Percentiles rank a stretch among this genome's conserved stretches.
Conservation (phyloP, 92 coral and sea anemone genomes). For the Diadumene lineata region DNA sequence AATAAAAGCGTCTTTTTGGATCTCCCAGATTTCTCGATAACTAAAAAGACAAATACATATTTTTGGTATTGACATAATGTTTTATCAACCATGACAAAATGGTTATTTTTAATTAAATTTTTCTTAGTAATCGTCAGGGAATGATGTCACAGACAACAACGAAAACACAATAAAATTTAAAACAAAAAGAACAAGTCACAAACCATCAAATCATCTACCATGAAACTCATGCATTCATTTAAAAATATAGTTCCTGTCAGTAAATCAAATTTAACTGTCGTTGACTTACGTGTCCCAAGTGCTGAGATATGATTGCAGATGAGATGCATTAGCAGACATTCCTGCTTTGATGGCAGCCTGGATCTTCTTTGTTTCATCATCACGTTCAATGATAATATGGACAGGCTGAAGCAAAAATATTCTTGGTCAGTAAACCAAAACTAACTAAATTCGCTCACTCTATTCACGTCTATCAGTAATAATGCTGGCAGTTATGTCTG, state of each 20-base stretch:
- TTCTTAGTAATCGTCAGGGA: too few species aligned
- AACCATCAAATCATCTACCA: too few species aligned
- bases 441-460: neutral
- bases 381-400: constrained; percentile 81
- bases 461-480: too few species aligned
- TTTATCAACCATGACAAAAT: too few species aligned
- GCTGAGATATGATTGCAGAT: constrained; percentile 93
- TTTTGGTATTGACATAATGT: neutral
- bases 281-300: constrained; percentile 94
- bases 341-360: constrained; percentile 90
- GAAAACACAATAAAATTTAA: too few species aligned
- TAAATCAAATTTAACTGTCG: too few species aligned
- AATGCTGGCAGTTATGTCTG: too few species aligned
- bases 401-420: constrained; percentile 64
- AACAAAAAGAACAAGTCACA: too few species aligned
- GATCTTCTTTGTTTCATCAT: constrained; percentile 95
- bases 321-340: constrained; percentile 96
- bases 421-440: neutral
- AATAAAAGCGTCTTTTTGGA: constrained; percentile 97
- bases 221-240: too few species aligned
- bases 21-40: constrained; percentile 99
- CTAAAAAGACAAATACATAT: constrained; percentile 28
- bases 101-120: too few species aligned
- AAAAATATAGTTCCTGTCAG: too few species aligned
- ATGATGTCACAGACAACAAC: too few species aligned